A percentile compares a stretch with the other conserved stretches of the same genome.
These are phyloP conservation scores for Colistium nudipinnis DNA, from an alignment of 2,113 vertebrate genomes.

Conservation along the genomic window DNA sequence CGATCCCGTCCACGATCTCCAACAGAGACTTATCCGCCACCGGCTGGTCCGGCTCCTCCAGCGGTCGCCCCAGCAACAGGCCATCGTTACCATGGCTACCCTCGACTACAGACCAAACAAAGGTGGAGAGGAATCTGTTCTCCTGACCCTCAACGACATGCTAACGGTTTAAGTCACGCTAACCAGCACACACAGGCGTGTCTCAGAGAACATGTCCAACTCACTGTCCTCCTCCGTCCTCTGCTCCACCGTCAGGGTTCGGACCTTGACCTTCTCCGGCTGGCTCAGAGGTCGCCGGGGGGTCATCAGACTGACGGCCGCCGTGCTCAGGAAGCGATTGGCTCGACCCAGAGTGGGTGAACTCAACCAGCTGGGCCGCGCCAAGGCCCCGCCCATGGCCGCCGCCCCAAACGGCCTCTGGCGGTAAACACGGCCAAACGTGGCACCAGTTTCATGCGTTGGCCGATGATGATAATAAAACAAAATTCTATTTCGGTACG, in stretches of 20 bases:
- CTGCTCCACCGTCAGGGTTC: slow-evolving; percentile 89
- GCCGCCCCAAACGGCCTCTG: slow-evolving; percentile 86
- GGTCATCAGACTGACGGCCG: slow-evolving; percentile 95
- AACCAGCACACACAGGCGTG: too few relatives aligned
- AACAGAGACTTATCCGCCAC: slow-evolving; percentile 94
- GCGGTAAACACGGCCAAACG: background rate
- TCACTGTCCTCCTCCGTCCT: slow-evolving; percentile 94
- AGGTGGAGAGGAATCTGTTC: too few relatives aligned
- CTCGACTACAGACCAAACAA: slow-evolving; percentile 83
- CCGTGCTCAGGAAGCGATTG: slow-evolving; percentile 96
- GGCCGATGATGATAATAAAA: too few relatives aligned
- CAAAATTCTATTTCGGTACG: too few relatives aligned
- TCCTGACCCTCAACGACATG: too few relatives aligned
- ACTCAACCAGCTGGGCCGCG: slow-evolving; percentile 94
- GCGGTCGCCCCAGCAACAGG: slow-evolving; percentile 91
- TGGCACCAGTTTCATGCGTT: too few relatives aligned
- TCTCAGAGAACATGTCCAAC: background rate
- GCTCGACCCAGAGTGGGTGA: slow-evolving; percentile 95
- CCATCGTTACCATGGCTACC: slow-evolving; percentile 93
- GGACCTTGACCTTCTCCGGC: slow-evolving; percentile 93
- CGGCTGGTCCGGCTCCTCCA: slow-evolving; percentile 89
- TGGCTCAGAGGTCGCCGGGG: slow-evolving; percentile 88
- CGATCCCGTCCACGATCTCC: slow-evolving; percentile 92
- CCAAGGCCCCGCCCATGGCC: slow-evolving; percentile 88
- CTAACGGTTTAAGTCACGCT: too few relatives aligned